phyloP scores from a whole-genome alignment of 1,140 invertebrate species.

The Proales similis region DNA sequence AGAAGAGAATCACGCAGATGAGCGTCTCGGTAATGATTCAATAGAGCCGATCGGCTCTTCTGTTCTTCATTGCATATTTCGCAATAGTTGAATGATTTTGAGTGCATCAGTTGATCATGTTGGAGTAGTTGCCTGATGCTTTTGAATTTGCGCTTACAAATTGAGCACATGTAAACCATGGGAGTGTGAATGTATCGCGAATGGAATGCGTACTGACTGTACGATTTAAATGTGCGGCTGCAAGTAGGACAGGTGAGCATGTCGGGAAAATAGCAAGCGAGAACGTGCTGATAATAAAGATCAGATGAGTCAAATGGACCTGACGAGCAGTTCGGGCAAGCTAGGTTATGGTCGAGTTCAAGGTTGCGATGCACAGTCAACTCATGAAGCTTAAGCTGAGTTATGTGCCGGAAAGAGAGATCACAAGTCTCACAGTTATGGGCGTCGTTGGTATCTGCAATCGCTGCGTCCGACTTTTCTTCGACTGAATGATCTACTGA shows the following conservation, averaged over 20 bases:
- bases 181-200: slow-evolving; percentile 15
- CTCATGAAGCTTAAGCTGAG: slow-evolving; percentile 8
- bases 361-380: slow-evolving; percentile 13
- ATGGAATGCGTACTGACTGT: slow-evolving; percentile 18
- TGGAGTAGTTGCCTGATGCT: slow-evolving; percentile 6
- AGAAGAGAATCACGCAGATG: slow-evolving; percentile 2
- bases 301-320: not conserved
- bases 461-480: too few relatives aligned
- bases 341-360: not conserved
- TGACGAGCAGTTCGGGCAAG: slow-evolving; percentile 10
- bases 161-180: slow-evolving; percentile 14
- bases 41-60: slow-evolving; percentile 1
- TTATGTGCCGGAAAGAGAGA: too few relatives aligned
- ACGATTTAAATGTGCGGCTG: slow-evolving; percentile 4
- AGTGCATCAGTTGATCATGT: slow-evolving; percentile 34
- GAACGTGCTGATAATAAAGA: slow-evolving; percentile 8
- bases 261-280: slow-evolving; percentile 16
- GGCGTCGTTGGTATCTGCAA: too few relatives aligned
- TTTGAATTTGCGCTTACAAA: slow-evolving; percentile 20
- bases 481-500: too few relatives aligned
- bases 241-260: slow-evolving; percentile 15
- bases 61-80: slow-evolving; percentile 18
- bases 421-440: too few relatives aligned
- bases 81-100: slow-evolving; percentile 4
- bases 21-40: not conserved